These are phyloP conservation scores for Numenius arquata DNA, from an alignment of 2,113 vertebrate species.

Conservation along the genomic window DNA sequence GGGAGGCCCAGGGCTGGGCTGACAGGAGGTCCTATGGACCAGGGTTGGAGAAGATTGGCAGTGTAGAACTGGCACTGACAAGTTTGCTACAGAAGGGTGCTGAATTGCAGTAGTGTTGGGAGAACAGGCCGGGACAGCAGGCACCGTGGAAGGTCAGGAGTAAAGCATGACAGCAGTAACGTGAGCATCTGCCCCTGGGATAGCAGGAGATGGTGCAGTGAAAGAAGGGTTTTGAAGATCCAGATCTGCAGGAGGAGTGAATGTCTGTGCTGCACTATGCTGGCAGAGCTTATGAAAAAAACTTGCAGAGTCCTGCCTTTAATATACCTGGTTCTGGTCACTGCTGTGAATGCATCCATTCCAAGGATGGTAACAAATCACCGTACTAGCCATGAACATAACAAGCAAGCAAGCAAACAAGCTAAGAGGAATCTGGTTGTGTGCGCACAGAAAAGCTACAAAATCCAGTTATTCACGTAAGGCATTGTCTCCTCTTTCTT, in stretches of 20 bases:
- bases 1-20: neutral
- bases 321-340: neutral
- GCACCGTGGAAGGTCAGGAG: neutral
- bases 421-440: neutral
- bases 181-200: neutral
- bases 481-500: slow-evolving; percentile 26
- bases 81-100: neutral
- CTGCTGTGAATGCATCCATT: neutral
- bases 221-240: neutral
- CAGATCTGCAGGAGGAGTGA: neutral
- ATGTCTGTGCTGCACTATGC: neutral
- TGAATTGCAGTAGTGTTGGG: neutral
- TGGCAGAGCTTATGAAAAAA: neutral
- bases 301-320: neutral
- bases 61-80: neutral
- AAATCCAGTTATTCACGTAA: neutral
- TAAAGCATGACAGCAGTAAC: neutral
- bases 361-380: neutral
- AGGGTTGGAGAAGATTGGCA: neutral
- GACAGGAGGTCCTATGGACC: neutral
- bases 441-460: neutral
- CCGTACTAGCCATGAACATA: neutral
- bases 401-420: neutral
- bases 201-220: neutral
- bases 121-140: neutral